Evolutionary conservation across 2,888 invertebrate genomes (phyloP), one percentile per base, ranked within the genome.

Genomic region (Acanthacorydalis orientalis): DNA sequence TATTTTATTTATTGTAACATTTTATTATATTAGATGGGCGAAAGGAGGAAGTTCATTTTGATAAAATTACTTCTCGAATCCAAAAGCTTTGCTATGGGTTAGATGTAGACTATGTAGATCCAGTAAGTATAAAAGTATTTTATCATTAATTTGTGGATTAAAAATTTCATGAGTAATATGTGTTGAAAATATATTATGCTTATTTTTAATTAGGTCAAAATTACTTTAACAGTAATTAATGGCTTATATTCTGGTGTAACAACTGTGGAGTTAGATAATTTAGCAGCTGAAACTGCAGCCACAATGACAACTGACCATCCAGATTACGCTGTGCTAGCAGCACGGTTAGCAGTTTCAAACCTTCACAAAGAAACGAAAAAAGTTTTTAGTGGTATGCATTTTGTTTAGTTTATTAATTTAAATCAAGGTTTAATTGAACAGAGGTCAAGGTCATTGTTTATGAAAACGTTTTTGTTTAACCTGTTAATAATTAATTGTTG

Each of bases 231-330:
- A 69, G 96, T 97, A 0, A 92, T 97, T 54, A 88, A 73, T 66
- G 97, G 97, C 0, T 74, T 98, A 38, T 97, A 96, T 64, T 81
- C 88, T 51, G 97, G 97, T 11, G 96, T 99, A 1, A 92, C 92
- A 7, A 98, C 97, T 0, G 85, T 92, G 14, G 95, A 98, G 63
- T 69, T 98, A 56, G 98, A 98, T 66, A 97, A 95, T 63, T 70
- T 98, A 52, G 97, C 98, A 41, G 98, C 98, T 0, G 97, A 98
- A 68, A 97, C 90, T 38, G 91, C 97, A n/a, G 97, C 97, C 10
- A 90, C 90, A 32, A 87, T 96, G 85, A 96, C 97, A 1, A 92
- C 92, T 3, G 83, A 86, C 59, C 97, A 98, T 68, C 92, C 96
- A 0, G 97, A 98, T 68, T 98, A 97, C 73, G 96, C 87, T 6